Conservation (phyloP, 2,888 invertebrate genomes). For the Caenorhabditis doughertyi region DNA sequence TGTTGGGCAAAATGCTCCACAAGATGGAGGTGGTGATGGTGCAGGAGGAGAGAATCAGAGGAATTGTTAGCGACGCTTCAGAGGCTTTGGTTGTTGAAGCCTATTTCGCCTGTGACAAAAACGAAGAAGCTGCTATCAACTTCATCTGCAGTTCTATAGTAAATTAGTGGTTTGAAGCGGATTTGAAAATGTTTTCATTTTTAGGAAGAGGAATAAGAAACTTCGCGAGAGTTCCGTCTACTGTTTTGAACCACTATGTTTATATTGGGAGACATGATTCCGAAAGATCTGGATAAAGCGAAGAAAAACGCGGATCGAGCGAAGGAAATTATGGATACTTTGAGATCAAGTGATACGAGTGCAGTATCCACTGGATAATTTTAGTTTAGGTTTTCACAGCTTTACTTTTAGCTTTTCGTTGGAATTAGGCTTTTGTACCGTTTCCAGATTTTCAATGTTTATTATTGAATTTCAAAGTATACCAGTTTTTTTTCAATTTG, state of each 20-base stretch:
- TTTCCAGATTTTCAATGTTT: slow-evolving; percentile 21
- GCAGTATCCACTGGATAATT: slow-evolving; percentile 73
- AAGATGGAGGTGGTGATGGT: slow-evolving; percentile 24
- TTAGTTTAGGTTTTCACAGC: slow-evolving; percentile 1
- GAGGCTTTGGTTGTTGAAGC: slow-evolving; percentile 97
- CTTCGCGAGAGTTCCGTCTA: too few relatives aligned
- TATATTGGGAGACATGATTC: slow-evolving; percentile 80
- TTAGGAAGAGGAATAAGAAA: slow-evolving; percentile 26
- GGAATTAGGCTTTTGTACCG: background rate
- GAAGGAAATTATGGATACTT: slow-evolving; percentile 72
- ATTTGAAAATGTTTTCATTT: background rate
- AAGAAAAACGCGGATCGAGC: slow-evolving; percentile 76
- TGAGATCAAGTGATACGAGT: slow-evolving; percentile 66
- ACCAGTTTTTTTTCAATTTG: slow-evolving; percentile 39
- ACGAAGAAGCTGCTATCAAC: slow-evolving; percentile 96
- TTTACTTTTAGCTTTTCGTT: background rate
- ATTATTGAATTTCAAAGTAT: slow-evolving; percentile 24
- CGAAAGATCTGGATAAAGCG: slow-evolving; percentile 76
- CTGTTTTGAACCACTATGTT: slow-evolving; percentile 88
- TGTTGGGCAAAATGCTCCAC: slow-evolving; percentile 84
- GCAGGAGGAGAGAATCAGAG: slow-evolving; percentile 88
- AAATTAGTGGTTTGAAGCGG: background rate
- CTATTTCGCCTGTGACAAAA: slow-evolving; percentile 99
- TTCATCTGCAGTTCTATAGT: slow-evolving; percentile 88
- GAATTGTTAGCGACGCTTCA: slow-evolving; percentile 96